Base-by-base conservation (phyloP, 2,113 vertebrate species). In the Lamprologus lemairii region DNA sequence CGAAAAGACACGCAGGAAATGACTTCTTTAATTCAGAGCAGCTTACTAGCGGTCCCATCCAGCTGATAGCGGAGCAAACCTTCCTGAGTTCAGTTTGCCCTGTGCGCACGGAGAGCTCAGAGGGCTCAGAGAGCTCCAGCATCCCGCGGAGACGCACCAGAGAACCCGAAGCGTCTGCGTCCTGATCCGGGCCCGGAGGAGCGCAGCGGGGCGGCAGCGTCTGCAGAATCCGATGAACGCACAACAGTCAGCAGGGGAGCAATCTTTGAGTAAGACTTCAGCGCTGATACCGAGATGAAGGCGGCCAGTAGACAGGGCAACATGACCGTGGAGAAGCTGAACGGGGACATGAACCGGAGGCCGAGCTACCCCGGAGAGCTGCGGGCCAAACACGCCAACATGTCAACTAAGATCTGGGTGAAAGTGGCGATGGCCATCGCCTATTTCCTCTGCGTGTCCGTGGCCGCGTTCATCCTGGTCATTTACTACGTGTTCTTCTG, bases 401-500 rank as follows among this genome's bases (percentile, higher is more conserved):
- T 95, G 91, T 95, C 95, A 35, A 96, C 95, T 26, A 97, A 96
- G 85, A 96, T 97, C 16, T 98, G 98, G 98, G 95, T 98, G 80
- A 97, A 97, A 90, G 96, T 98, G 83, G 97, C 97, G 3, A 97
- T 97, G 58, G 96, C 97, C 2, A 95, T 97, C 55, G 96, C 96
- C 2, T 97, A 98, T 93, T 97, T 97, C 86, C 90, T 98, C 40
- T 97, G 97, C 91, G 97, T 98, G 68, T 98, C 97, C 13, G 85
- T 98, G 90, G 96, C 96, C 4, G 97, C 97, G 1, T 96, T 98
- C 90, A 93, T 98, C 42, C 95, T 98, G 82, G 97, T 97, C 1
- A 96, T 98, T n/a, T 98, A 97, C 88, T 98, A 98, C 33, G 97
- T 97, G 9, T 91, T 97, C 16, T 97, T 98, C 94, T 98, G 97